Evolutionary conservation across 2,797 vertebrate species (phyloP), one percentile per base, ranked within the genome.

Genomic region (Gorsachius magnificus): DNA sequence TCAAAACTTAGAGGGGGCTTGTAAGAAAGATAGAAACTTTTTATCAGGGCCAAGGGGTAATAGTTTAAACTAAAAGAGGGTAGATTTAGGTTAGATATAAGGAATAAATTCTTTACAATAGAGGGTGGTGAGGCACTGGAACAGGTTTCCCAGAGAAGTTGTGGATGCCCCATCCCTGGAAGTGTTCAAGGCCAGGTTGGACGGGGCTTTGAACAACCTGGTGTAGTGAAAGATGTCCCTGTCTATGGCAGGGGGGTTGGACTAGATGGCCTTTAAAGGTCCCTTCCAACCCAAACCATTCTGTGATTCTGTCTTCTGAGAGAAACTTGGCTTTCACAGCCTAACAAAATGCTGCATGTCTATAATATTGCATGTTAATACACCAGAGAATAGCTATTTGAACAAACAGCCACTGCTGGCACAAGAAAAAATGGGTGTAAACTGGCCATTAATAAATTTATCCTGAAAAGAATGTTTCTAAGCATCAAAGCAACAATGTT

Each of bases 391-490:
- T 89, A 91, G 36, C 64, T 35, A 26, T 90, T 91, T 91, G 36
- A 83, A 78, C 35, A 88, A 94, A 83, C 12, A 89, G 56, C 29
- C n/a, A 25, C 50, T 61, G 57, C 41, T 83, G 53, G 64, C 76
- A 78, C 25, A 71, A 57, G 22, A 83, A 41, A 22, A 83, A 94
- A 91, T 46, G 45, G 18, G 9, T 50, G 43, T 68, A 68, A 88
- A 54, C 11, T 35, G 33, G 8, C 18, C 50, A 58, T 89, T 93
- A 86, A 79, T 82, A 90, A 72, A 79, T 82, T 58, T 86, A 65
- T 65, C 24, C 50, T 88, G 85, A 81, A 94, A 87, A 92, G 31
- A 69, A 72, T 4, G 6, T 60, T 94, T 94, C 46, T 69, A 86
- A 88, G 21, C 24, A 76, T 50, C 35, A 88, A 12, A 91, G 16